These are phyloP conservation scores for Hemichromis elongatus DNA, from an alignment of 2,113 vertebrate species.

Conservation along the genomic window DNA sequence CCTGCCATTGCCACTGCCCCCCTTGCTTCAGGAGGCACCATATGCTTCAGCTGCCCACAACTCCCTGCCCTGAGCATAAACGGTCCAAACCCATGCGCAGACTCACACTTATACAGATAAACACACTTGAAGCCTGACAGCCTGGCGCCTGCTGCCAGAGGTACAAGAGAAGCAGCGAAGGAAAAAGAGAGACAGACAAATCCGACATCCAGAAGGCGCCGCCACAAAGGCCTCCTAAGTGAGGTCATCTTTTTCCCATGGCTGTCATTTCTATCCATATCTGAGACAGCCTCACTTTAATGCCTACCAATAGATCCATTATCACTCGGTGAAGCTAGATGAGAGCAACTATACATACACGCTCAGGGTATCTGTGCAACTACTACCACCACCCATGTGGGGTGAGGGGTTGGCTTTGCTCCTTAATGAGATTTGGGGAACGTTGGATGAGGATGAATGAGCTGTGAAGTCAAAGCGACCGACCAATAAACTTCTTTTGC, in stretches of 20 bases:
- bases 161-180: not conserved
- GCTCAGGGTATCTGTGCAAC: not conserved
- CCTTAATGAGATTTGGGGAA: conserved; percentile 44
- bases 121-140: not conserved
- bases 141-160: conserved; percentile 26
- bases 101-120: not conserved
- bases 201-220: conserved; percentile 4
- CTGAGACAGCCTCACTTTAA: not conserved
- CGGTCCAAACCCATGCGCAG: not conserved
- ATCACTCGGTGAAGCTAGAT: conserved; percentile 33
- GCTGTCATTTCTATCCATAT: conserved; percentile 41
- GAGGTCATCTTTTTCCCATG: conserved; percentile 34
- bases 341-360: conserved; percentile 31
- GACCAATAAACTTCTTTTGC: conserved; percentile 25
- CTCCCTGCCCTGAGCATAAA: conserved; percentile 28
- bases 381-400: not conserved
- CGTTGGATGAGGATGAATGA: conserved; percentile 32
- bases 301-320: not conserved
- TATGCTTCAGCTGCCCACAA: not conserved
- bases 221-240: not conserved
- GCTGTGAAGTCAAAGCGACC: conserved; percentile 8
- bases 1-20: not conserved
- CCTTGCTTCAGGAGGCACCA: not conserved
- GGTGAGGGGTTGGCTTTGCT: not conserved
- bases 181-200: conserved; percentile 1